phyloP scores from a whole-genome alignment of 2,113 vertebrate species.

The Amphilophus citrinellus region DNA sequence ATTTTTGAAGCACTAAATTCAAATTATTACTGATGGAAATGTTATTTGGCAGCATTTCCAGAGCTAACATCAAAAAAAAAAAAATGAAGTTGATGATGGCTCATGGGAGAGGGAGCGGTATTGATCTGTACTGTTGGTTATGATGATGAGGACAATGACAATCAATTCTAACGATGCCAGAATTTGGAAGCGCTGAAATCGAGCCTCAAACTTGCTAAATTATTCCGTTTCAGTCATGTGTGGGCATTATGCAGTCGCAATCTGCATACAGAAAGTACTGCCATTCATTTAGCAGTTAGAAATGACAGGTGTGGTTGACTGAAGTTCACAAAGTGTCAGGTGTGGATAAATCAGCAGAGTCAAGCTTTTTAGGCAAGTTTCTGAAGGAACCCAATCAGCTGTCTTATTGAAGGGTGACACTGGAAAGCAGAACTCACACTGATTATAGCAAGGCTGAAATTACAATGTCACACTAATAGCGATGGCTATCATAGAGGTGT shows the following conservation, averaged over 20 bases:
- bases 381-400: background rate
- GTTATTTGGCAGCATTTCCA: background rate
- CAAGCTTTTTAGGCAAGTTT: background rate
- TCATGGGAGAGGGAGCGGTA: background rate
- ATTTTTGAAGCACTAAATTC: background rate
- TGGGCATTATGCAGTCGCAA: background rate
- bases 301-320: background rate
- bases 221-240: background rate
- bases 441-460: constrained; percentile 5
- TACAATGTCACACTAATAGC: background rate
- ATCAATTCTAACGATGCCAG: constrained; percentile 3
- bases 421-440: background rate
- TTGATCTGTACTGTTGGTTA: background rate
- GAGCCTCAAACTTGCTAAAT: background rate
- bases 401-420: background rate
- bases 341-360: background rate
- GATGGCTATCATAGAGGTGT: background rate
- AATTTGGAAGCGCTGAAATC: background rate
- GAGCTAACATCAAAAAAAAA: background rate
- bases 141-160: background rate
- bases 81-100: background rate
- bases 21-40: background rate
- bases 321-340: background rate
- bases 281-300: background rate
- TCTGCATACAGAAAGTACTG: background rate